Evolutionary conservation across 37 sponge, comb jelly and placozoan species (phyloP).

Genomic region (Halichondria panicea): DNA sequence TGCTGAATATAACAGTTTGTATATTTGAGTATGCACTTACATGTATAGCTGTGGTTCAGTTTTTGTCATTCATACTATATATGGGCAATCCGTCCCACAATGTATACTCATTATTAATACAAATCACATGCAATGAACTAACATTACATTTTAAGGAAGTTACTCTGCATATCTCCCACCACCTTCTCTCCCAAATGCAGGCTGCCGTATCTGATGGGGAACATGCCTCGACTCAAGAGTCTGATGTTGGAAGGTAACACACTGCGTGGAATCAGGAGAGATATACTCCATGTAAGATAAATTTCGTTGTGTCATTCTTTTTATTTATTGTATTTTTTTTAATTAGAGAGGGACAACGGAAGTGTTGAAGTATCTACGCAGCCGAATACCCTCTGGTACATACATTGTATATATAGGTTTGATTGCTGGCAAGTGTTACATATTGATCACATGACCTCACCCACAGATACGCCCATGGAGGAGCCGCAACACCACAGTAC

Average conservation of each 20-base stretch:
- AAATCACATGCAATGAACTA: too few species aligned
- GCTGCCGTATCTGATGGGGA: slow-evolving; percentile 70
- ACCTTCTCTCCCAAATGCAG: slow-evolving; percentile 36
- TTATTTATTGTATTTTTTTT: not conserved
- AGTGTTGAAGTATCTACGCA: slow-evolving; percentile 69
- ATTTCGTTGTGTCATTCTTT: not conserved
- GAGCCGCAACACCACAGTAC: slow-evolving; percentile 19
- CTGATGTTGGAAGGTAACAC: slow-evolving; percentile 79
- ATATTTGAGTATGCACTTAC: slow-evolving; percentile 9
- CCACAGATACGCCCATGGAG: slow-evolving; percentile 2
- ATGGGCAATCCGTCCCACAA: too few species aligned
- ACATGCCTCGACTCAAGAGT: slow-evolving; percentile 65
- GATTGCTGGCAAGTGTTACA: not conserved
- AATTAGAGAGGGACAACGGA: slow-evolving; percentile 74
- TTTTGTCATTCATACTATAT: not conserved
- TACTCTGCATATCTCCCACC: not conserved
- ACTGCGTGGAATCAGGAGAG: slow-evolving; percentile 62
- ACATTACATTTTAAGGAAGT: too few species aligned
- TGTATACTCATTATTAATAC: too few species aligned
- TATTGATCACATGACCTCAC: not conserved
- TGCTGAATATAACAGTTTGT: slow-evolving; percentile 10
- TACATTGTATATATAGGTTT: not conserved
- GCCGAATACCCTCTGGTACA: slow-evolving; percentile 50
- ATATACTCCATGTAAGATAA: slow-evolving; percentile 53
- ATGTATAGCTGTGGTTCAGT: not conserved